Conservation (phyloP, 1,140 invertebrate species). For the Macrobrachium nipponense region DNA sequence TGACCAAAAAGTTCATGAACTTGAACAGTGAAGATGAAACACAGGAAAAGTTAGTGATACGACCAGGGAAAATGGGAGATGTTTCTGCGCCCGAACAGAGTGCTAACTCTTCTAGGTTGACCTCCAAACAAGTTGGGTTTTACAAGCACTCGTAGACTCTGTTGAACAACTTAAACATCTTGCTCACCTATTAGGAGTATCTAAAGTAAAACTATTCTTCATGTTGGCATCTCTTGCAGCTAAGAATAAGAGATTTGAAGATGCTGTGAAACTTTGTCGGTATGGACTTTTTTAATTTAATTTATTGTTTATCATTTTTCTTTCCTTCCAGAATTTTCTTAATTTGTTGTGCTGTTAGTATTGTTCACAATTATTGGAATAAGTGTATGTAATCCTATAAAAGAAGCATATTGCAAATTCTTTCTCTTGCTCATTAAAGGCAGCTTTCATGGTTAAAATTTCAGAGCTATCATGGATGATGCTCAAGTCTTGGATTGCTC, state of each 20-base stretch:
- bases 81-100: no score
- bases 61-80: no score
- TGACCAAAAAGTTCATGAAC: slow-evolving; percentile 1
- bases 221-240: slow-evolving; percentile 29
- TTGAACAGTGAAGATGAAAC: no score
- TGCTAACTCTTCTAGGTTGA: no score
- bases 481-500: slow-evolving; percentile 24
- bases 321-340: no score
- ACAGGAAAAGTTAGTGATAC: no score
- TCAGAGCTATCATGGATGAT: slow-evolving; percentile 36
- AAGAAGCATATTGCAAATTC: not conserved
- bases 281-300: not conserved
- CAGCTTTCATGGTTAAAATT: not conserved
- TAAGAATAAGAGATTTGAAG: slow-evolving; percentile 19
- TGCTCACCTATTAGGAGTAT: slow-evolving; percentile 20
- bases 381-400: no score
- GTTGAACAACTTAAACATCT: slow-evolving; percentile 33
- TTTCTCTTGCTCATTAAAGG: not conserved
- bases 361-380: no score
- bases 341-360: no score
- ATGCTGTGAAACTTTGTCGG: slow-evolving; percentile 33
- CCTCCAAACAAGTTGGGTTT: not conserved
- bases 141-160: not conserved
- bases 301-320: no score
- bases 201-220: slow-evolving; percentile 22